phyloP scores from a whole-genome alignment of 1,140 invertebrate genomes.

The Hydropsyche tenuis region DNA sequence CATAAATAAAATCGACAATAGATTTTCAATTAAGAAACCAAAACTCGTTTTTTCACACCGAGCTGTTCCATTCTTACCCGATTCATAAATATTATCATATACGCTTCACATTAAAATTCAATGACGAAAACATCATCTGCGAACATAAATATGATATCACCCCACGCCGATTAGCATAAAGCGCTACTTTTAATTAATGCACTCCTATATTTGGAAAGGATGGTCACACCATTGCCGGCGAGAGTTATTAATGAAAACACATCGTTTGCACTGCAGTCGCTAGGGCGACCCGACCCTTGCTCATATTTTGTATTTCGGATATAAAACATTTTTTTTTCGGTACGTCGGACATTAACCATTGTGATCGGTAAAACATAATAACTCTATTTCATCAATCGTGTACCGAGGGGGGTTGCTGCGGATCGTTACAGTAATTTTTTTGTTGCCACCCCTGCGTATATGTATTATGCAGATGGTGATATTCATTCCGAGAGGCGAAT shows the following conservation, averaged over 20 bases:
- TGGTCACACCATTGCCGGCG: slow-evolving; percentile 3
- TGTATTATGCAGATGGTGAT: slow-evolving; percentile 49
- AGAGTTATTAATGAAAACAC: slow-evolving; percentile 36
- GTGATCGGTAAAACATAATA: slow-evolving; percentile 49
- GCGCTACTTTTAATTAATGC: slow-evolving; percentile 6
- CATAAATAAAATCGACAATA: no score
- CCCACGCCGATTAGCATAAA: not conserved
- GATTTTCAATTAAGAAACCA: no score
- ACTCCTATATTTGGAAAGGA: slow-evolving; percentile 5
- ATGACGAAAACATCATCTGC: no score
- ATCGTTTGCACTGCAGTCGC: slow-evolving; percentile 32
- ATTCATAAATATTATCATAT: no score
- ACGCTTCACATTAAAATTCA: no score
- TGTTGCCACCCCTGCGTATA: slow-evolving; percentile 37
- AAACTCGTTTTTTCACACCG: no score
- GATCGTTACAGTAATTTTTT: not conserved
- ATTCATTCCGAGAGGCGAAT: slow-evolving; percentile 49
- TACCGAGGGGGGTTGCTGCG: not conserved
- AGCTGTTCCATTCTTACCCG: no score
- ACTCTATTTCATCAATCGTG: slow-evolving; percentile 50
- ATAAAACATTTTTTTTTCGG: slow-evolving; percentile 3
- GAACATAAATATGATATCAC: no score
- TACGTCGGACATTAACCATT: slow-evolving; percentile 40
- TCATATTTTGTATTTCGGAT: no score
- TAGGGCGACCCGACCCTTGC: slow-evolving; percentile 5